Evolutionary conservation across 2,797 vertebrate genomes (phyloP), one percentile per base, ranked within the genome.

Genomic region (Enteromius afrohamiltoni): DNA sequence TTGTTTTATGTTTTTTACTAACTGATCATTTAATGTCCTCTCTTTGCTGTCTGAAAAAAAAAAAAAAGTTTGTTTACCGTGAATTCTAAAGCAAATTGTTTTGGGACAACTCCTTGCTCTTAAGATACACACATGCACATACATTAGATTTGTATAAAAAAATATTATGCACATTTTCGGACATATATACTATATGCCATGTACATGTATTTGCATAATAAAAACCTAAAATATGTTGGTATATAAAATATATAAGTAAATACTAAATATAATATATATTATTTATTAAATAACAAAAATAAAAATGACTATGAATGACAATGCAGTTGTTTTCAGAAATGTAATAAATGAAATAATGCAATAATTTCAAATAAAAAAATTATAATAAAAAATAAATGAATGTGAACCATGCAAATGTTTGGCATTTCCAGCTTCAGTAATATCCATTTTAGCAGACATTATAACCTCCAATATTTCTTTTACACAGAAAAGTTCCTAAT

Each of bases 401-500:
- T 67, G 14, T 26, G 8, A 16, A 17, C 23, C 40, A 6, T 26
- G n/a, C 40, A 49, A 17, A 71, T 42, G 5, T 67, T 37, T 37
- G 31, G 42, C 11, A 71, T 47, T 19, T 29, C 17, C 23, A 71
- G 67, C 40, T 70, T 45, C 40, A 40, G 1, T 40, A 37, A 45
- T 42, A 70, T 45, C n/a, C 3, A 29, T 69, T 42, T 49, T 47
- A 71, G 45, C 69, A 49, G 7, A 71, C 42, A 29, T 29, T 26
- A 29, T 49, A 71, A 29, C 69, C 42, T 71, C 26, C 69, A 71
- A 29, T 23, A 49, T 71, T 49, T 71, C 3, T 49, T 71, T 49
- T 49, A 71, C 42, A 49, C 23, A 29, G 23, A 16, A 71, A 45
- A 1, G 45, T 49, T 31, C 49, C 23, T 29, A 29, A 11, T 49